Conservation (phyloP, 2,797 vertebrate species). For the Aotus griseimembra region DNA sequence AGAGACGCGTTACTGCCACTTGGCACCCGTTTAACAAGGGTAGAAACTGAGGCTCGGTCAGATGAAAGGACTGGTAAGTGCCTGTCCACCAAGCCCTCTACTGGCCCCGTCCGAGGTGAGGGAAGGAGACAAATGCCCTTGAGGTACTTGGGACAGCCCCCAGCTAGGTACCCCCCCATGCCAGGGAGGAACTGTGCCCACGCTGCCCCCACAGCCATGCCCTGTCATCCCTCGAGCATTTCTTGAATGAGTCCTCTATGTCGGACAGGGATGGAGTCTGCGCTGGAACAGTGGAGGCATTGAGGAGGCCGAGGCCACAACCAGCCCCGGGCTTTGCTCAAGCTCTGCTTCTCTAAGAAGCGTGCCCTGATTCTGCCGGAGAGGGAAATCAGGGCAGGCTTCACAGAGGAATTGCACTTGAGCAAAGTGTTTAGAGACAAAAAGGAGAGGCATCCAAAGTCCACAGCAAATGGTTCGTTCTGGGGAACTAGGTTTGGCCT, state of each 20-base stretch:
- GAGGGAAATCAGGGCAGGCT: background rate
- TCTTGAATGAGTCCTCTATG: background rate
- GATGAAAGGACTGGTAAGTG: background rate
- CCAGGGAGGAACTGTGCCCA: background rate
- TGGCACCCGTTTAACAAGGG: background rate
- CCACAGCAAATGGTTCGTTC: background rate
- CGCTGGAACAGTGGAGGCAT: background rate
- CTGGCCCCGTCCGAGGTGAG: background rate
- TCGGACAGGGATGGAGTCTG: background rate
- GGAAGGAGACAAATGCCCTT: background rate
- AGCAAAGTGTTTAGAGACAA: background rate
- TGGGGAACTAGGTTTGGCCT: background rate
- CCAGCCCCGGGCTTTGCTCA: background rate
- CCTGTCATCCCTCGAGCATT: background rate
- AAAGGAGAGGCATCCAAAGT: background rate
- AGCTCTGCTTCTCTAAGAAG: background rate
- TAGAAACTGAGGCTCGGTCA: background rate
- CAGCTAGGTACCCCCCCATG: fast-evolving
- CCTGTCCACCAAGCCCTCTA: background rate
- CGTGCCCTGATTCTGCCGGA: background rate
- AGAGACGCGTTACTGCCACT: background rate
- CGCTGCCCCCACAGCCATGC: background rate
- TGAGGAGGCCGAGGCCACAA: background rate
- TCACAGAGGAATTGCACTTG: background rate
- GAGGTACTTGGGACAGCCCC: background rate